phyloP scores from a whole-genome alignment of 2,797 vertebrate genomes.

The Uromys caudimaculatus region DNA sequence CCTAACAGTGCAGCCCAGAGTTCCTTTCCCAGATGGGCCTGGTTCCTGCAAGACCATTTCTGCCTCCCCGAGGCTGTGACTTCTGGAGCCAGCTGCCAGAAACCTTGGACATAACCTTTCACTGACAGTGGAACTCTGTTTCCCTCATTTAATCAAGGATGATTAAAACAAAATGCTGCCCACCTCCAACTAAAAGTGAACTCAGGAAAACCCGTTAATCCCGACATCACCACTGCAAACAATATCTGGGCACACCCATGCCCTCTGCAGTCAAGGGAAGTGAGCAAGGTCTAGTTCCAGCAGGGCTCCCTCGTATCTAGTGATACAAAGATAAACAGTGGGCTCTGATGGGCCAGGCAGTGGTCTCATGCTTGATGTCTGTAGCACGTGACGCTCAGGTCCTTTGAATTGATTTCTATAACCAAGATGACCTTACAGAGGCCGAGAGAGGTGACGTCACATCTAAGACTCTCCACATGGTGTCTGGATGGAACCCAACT shows the following conservation, averaged over 20 bases:
- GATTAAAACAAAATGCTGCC: background rate
- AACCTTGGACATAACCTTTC: background rate
- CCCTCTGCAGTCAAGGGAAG: background rate
- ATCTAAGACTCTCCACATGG: background rate
- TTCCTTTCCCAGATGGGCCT: background rate
- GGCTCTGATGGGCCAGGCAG: background rate
- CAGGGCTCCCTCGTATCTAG: background rate
- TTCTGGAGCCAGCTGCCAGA: background rate
- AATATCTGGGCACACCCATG: background rate
- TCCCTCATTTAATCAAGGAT: background rate
- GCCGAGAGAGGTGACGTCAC: background rate
- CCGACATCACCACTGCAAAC: background rate
- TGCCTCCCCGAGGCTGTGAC: background rate
- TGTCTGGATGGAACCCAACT: background rate
- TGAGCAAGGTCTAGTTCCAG: background rate
- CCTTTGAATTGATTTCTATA: background rate
- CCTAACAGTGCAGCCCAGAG: background rate
- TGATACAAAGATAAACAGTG: background rate
- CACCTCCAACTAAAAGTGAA: constrained; percentile 34
- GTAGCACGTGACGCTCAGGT: background rate
- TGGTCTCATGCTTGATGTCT: background rate
- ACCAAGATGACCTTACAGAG: background rate
- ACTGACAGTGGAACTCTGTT: background rate
- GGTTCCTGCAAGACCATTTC: background rate
- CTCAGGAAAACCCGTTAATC: background rate